A percentile compares a stretch with the other conserved stretches of the same genome.
Evolutionary conservation across 2,797 vertebrate species (phyloP).

Genomic region (Sebastes aleutianus): DNA sequence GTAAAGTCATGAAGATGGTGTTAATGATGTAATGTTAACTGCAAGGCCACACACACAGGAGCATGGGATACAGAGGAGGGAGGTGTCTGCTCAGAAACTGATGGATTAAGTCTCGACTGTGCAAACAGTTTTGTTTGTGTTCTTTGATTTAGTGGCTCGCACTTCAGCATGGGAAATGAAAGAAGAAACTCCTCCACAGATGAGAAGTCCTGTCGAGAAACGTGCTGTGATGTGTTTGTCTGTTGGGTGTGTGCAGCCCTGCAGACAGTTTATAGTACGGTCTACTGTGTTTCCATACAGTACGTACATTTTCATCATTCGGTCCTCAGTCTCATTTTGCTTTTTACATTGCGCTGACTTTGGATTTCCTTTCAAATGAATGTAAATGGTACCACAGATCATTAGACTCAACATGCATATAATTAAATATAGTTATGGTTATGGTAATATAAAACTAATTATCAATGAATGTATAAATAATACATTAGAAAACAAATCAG

Average conservation of each 20-base stretch:
- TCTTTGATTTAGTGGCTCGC: conserved; percentile 48
- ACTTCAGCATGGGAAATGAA: conserved; percentile 39
- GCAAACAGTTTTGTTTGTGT: conserved; percentile 55
- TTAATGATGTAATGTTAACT: conserved; percentile 63
- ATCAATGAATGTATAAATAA: neutral
- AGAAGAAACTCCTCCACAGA: conserved; percentile 15
- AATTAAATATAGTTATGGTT: neutral
- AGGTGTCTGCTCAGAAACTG: conserved; percentile 29
- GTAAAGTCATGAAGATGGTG: conserved; percentile 47
- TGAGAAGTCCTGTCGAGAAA: conserved; percentile 13
- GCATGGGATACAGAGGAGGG: conserved; percentile 17
- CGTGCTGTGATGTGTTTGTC: conserved; percentile 12
- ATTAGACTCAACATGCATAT: neutral
- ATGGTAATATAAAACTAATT: neutral
- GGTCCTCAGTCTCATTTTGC: neutral
- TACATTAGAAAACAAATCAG: neutral
- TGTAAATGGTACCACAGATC: neutral
- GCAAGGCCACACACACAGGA: conserved; percentile 45
- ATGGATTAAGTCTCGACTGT: conserved; percentile 44
- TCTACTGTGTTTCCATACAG: neutral
- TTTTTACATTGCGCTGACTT: neutral
- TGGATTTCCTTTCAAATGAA: neutral
- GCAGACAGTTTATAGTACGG: neutral
- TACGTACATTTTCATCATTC: neutral
- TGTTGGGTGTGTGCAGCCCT: conserved; percentile 16